Percentiles rank a stretch among this genome's conserved stretches.
phyloP scores from a whole-genome alignment of 2,113 vertebrate genomes.

The Rafetus swinhoei region DNA sequence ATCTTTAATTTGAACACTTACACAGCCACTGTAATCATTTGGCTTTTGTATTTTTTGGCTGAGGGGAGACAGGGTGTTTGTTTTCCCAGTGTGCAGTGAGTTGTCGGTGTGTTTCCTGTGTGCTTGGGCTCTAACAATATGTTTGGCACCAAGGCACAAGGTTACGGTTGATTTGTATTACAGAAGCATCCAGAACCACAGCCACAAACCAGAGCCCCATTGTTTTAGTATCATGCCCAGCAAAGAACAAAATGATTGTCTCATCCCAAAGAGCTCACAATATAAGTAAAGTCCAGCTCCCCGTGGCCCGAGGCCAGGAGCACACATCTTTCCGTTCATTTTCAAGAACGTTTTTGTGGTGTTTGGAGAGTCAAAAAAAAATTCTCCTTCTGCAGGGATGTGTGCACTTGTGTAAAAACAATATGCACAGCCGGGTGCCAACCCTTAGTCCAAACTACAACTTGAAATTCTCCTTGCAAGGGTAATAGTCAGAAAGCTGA shows the following conservation, averaged over 20 bases:
- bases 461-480: not conserved
- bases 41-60: not conserved
- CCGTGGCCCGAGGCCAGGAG: not conserved
- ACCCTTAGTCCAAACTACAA: not conserved
- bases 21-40: not conserved
- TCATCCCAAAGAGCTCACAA: not conserved
- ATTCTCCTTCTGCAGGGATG: not conserved
- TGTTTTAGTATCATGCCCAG: not conserved
- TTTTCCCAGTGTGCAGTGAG: not conserved
- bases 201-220: not conserved
- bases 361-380: not conserved
- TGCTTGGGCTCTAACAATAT: not conserved
- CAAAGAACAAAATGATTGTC: not conserved
- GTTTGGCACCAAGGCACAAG: not conserved
- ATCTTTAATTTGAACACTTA: not conserved
- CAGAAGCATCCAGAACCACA: not conserved
- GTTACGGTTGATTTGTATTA: not conserved
- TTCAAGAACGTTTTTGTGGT: not conserved
- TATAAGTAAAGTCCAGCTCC: not conserved
- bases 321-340: not conserved
- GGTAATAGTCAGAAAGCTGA: not conserved
- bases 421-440: not conserved
- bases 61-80: not conserved
- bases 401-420: not conserved
- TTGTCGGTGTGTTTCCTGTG: not conserved